Base-by-base conservation (phyloP, 2,113 vertebrate species). In the Oreochromis spilurus region DNA sequence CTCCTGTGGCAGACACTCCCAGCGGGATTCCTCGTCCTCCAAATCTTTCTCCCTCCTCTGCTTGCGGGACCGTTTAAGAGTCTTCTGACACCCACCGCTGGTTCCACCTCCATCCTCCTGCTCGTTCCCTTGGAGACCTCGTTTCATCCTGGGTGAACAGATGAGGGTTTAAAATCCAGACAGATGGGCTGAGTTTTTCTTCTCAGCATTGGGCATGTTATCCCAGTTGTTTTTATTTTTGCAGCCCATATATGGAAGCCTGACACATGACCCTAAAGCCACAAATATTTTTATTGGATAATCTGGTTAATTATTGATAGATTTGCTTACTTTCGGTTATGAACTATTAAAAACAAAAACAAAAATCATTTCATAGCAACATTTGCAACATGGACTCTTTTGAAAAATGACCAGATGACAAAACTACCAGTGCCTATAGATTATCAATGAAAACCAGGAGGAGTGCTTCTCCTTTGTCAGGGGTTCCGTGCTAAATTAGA, bases 1-100 rank as follows among this genome's bases (percentile, higher is more conserved):
- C 91, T 99, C 98, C 89, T 97, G 98, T 17, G 98, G 97, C 24
- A 99, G 94, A 93, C 96, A 95, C 1, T 97, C 97, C 98, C 98
- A 99, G 65, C 95, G 19, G 83, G 26, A 55, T 62, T 78, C 91
- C 43, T 95, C 88, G 4, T 70, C 93, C 53, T 83, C 85, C 16
- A 54, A 45, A 10, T 91, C 84, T 19, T 90, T 72, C 81, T 92
- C 92, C 57, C 26, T 84, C 38, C 78, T 86, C 89, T 86, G n/a
- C 86, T 91, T 94, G 90, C 94, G 95, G 65, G 91, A 87, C 75
- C 95, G 97, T 91, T 98, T 97, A 79, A 92, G 91, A 48, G 93
- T 95, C 88, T 94, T 92, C 75, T 83, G 87, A 81, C 90, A 4
- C 17, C 87, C 89, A 78, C 94, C 85, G 55, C 96, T 97, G 83